Conservation (phyloP, 2,888 invertebrate genomes). For the Lumbricus terrestris region DNA sequence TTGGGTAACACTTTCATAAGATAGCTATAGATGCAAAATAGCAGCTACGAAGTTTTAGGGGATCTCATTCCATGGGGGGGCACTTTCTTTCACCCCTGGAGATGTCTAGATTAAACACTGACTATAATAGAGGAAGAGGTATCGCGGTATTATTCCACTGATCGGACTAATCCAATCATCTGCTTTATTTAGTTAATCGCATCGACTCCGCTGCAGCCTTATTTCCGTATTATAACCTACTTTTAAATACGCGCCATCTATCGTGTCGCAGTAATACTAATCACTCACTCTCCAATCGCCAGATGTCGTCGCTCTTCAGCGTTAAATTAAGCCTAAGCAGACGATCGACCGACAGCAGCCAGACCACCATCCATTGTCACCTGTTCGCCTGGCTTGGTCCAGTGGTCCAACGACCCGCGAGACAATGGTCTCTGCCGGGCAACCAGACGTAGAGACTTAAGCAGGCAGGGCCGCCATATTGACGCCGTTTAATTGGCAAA, state of each 20-base stretch:
- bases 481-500: background rate
- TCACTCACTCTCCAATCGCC: background rate
- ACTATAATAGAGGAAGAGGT: background rate
- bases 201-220: background rate
- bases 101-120: background rate
- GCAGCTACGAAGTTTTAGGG: no score
- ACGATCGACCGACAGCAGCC: background rate
- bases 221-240: background rate
- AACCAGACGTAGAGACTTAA: background rate
- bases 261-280: background rate
- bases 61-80: no score
- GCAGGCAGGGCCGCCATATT: background rate
- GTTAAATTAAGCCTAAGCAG: slow-evolving; percentile 8
- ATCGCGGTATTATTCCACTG: background rate
- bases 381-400: background rate
- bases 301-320: slow-evolving; percentile 10
- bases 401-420: background rate
- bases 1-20: no score
- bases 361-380: background rate
- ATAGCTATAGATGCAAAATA: no score
- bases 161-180: background rate
- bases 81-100: no score
- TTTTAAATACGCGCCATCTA: background rate
- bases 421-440: background rate
- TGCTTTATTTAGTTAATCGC: background rate